These are phyloP conservation scores for Poeciliopsis retropinna DNA, from an alignment of 2,113 vertebrate genomes.

Conservation along the genomic window DNA sequence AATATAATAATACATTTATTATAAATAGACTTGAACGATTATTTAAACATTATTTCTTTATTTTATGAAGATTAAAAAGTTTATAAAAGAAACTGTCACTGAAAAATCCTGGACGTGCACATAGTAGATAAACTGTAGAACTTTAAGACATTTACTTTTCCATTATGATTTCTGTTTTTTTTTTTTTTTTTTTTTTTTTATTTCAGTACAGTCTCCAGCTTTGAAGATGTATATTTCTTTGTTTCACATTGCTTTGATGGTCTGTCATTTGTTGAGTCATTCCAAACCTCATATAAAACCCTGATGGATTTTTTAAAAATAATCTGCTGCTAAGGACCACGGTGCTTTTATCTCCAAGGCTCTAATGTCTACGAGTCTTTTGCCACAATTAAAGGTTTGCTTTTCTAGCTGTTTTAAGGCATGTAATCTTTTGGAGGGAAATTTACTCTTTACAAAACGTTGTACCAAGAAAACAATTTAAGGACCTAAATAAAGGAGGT, in stretches of 20 bases:
- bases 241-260: background rate
- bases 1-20: too few species aligned
- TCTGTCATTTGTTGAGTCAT: background rate
- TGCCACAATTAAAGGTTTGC: constrained; percentile 33
- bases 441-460: background rate
- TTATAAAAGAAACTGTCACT: too few species aligned
- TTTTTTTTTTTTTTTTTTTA: too few species aligned
- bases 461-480: background rate
- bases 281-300: constrained; percentile 2
- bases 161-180: too few species aligned
- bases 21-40: too few species aligned
- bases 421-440: constrained; percentile 13
- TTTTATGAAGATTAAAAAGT: too few species aligned
- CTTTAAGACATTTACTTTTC: background rate
- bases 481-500: background rate
- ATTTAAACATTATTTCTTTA: too few species aligned
- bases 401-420: constrained; percentile 16
- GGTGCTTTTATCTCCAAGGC: constrained; percentile 19
- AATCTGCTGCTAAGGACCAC: constrained; percentile 22
- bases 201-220: background rate
- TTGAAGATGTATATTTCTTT: background rate
- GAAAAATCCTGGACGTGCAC: too few species aligned
- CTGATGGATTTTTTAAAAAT: constrained; percentile 9
- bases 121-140: background rate
- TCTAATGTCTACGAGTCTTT: constrained; percentile 31